A percentile compares a stretch with the other conserved stretches of the same genome.
Evolutionary conservation across 2,113 vertebrate genomes (phyloP).

Genomic region (Rynchops niger): DNA sequence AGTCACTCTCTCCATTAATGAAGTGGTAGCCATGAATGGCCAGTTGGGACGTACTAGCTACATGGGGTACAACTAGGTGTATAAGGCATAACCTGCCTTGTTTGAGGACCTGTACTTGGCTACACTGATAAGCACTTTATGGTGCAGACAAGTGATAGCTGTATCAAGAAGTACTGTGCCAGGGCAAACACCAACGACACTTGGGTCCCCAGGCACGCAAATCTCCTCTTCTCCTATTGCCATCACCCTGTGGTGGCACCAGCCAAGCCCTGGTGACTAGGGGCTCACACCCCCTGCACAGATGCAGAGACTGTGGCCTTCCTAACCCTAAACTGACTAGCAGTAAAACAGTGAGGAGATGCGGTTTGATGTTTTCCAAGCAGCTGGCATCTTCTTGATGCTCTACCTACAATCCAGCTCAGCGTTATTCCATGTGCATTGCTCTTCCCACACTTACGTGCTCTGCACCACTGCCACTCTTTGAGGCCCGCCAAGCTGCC

Average conservation of each 20-base stretch:
- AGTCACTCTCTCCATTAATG: background rate
- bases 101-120: background rate
- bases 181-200: background rate
- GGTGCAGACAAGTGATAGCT: background rate
- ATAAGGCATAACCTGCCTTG: background rate
- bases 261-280: background rate
- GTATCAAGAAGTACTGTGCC: background rate
- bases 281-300: background rate
- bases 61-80: background rate
- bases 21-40: background rate
- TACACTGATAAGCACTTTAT: background rate
- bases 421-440: background rate
- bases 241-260: background rate
- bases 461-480: background rate
- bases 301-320: background rate
- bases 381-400: accelerated
- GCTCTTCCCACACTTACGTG: background rate
- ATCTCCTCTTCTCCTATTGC: background rate
- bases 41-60: background rate
- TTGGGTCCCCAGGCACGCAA: background rate
- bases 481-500: background rate
- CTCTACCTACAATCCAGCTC: background rate
- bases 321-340: background rate
- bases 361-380: background rate
- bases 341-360: background rate